Conservation (phyloP, 2,113 vertebrate species). For the Rallus limicola region DNA sequence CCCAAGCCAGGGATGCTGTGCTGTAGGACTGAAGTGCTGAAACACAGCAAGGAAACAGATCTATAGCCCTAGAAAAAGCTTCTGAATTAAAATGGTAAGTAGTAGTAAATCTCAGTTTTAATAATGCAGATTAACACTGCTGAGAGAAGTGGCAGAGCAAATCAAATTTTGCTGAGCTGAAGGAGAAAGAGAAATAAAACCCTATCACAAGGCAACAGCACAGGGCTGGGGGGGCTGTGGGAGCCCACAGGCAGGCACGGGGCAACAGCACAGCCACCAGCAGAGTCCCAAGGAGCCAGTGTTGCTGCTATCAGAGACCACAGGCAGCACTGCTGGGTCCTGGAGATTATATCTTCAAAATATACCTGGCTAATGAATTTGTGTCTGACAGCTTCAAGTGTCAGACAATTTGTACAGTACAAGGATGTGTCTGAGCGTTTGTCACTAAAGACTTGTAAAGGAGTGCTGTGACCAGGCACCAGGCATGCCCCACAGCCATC, state of each 20-base stretch:
- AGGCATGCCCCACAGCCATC: not conserved
- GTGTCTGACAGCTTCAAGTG: slow-evolving; percentile 28
- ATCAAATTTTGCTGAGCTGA: not conserved
- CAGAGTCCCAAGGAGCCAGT: not conserved
- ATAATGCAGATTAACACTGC: not conserved
- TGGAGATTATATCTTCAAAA: not conserved
- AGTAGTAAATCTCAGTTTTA: not conserved
- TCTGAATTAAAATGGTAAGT: not conserved
- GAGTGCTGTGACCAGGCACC: not conserved
- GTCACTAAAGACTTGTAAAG: not conserved
- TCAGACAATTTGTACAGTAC: slow-evolving; percentile 25
- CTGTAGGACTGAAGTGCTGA: not conserved
- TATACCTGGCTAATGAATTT: slow-evolving; percentile 17
- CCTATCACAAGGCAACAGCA: not conserved
- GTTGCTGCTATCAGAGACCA: not conserved
- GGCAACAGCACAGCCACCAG: accelerated
- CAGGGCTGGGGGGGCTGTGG: accelerated
- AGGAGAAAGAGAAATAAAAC: not conserved
- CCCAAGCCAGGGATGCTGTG: not conserved
- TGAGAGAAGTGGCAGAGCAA: not conserved
- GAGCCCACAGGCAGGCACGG: accelerated
- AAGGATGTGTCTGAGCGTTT: not conserved
- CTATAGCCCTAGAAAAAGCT: not conserved
- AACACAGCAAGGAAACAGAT: not conserved
- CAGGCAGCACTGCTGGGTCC: not conserved